These are phyloP conservation scores for Neoaliturus tenellus DNA, from an alignment of 2,888 invertebrate genomes.

Conservation along the genomic window DNA sequence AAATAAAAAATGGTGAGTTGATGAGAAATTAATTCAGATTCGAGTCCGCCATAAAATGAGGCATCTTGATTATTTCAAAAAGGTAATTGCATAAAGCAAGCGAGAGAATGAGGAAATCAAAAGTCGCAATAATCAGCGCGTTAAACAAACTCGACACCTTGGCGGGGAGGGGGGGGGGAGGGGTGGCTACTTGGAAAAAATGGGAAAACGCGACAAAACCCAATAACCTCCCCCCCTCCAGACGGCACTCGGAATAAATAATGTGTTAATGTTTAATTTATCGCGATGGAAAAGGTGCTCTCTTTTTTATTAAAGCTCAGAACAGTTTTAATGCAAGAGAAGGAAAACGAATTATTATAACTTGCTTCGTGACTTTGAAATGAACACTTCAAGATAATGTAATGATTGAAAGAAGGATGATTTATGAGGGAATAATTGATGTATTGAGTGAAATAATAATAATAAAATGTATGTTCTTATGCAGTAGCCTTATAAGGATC, in stretches of 20 bases:
- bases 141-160: constrained; percentile 13
- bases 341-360: constrained; percentile 18
- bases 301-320: constrained; percentile 19
- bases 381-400: neutral
- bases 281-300: constrained; percentile 17
- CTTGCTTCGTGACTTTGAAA: neutral
- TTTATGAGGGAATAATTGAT: too few species aligned
- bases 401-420: too few species aligned
- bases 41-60: neutral
- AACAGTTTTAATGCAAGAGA: constrained; percentile 33
- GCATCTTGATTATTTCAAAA: constrained; percentile 45
- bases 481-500: too few species aligned
- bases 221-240: constrained; percentile 21
- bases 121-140: constrained; percentile 31
- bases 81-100: constrained; percentile 44
- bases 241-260: constrained; percentile 30
- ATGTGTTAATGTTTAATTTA: constrained; percentile 51
- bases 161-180: neutral
- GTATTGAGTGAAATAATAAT: neutral
- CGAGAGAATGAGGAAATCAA: constrained; percentile 48
- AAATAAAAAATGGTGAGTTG: neutral
- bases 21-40: constrained; percentile 15
- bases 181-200: constrained; percentile 34
- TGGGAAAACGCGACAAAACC: constrained; percentile 49
- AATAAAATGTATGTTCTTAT: too few species aligned